Base-by-base conservation (phyloP, 2,797 vertebrate genomes). In the Oreochromis grahami region DNA sequence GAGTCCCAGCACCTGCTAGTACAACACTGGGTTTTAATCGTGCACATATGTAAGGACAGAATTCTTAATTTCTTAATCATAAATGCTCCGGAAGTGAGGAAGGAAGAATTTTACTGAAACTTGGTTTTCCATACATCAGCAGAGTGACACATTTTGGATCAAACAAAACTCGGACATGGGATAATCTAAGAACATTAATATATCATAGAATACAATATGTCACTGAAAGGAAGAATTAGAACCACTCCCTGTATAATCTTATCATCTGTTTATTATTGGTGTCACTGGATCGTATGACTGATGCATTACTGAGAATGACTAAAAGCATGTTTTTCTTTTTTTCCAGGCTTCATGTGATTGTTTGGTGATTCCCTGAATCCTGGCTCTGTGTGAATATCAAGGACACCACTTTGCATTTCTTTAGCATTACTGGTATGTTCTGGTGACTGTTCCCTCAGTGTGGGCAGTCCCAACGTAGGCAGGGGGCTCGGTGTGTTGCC, bases 141-240 rank as follows among this genome's bases (percentile, higher is more conserved):
- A 68, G 0, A 68, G 7, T 9, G 8, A 32, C 29, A 34, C 8
- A 7, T 19, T 50, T 50, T 7, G 15, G 14, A n/a, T 5, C 5
- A 3, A 63, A 11, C 19, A 38, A 8, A 9, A 26, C 26, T 6
- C 15, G 1, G 21, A 68, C 14, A 2, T 6, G 38, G 0, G 13
- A 43, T 4, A 0, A 43, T 12, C 24, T 7, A 72, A 0, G 41
- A 29, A 19, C 21, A 72, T 72, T 29, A 7, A 45, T 7, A 4
- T 11, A 72, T 5, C 6, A 1, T 26, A 70, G 8, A 70, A 45
- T 1, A 29, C 41, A 72, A 4, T 26, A 29, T 29, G 8, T 29
- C 65, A 11, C 11, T 26, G 38, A 17, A 45, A 2, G 15, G 24
- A 43, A 70, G 41, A 0, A 45, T 70, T 26, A 17, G 0, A 26